Base-by-base conservation (phyloP, 2,113 vertebrate species). In the Atrichornis clamosus region DNA sequence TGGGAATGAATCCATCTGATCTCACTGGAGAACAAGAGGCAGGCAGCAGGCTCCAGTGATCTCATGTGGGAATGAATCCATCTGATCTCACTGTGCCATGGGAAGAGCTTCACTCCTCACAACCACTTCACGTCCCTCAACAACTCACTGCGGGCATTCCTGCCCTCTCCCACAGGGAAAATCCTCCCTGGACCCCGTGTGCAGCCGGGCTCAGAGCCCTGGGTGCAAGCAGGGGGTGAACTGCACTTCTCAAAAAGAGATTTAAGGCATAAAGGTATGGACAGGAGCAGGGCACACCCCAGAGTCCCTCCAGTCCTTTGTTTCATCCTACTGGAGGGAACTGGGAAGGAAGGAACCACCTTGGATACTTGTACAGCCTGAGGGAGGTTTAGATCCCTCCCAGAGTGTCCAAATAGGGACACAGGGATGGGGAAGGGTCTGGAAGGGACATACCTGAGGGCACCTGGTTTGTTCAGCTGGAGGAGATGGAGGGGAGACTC, bases 251-350 rank as follows among this genome's bases (percentile, higher is more conserved):
- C 63, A 80, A 0, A 1, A 28, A 6, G 24, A 26, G 58, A 24
- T 19, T 26, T 15, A 4, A 17, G 35, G 35, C 4, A 3, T 15
- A 1, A 0, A 0, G 27, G 55, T 0, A 2, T 0, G 26, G 52
- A 12, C 47, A 72, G 58, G 28, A 32, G 2, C 46, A 39, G 1
- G 2, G 42, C 2, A 7, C 87, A 33, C 22, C 21, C 27, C 84
- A 47, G 17, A 73, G 70, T 8, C 23, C 53, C 46, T 13, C 37
- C 2, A n/a, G 68, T 2, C 80, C 39, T 47, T 4, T 47, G 39
- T 15, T 4, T 3, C 13, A 1, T 7, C 46, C 41, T 79, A 6
- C 58, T 27, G 72, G 42, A 75, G 27, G 39, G 24, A 67, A n/a
- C 20, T 13, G 72, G 62, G 44, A 52, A 42, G 58, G 39, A 7